A percentile compares a stretch with the other conserved stretches of the same genome.
Evolutionary conservation across 2,888 invertebrate genomes (phyloP).

Genomic region (Malthinus flaveolus): DNA sequence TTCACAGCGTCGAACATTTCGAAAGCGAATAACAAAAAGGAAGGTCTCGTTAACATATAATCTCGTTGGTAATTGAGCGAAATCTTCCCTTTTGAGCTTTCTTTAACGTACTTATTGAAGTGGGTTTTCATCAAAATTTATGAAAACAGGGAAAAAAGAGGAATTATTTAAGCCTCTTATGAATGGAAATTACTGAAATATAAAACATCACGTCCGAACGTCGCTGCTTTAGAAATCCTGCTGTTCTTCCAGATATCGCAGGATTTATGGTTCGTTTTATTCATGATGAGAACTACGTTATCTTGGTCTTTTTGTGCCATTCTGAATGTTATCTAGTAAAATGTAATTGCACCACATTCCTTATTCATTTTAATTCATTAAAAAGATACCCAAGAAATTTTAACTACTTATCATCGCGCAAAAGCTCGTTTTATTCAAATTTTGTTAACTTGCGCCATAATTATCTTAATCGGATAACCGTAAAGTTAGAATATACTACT

Average conservation of each 20-base stretch:
- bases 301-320: conserved; percentile 25
- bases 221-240: conserved; percentile 23
- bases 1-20: conserved; percentile 13
- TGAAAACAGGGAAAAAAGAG: background rate
- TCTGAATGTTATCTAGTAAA: conserved; percentile 26
- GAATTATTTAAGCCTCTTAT: background rate
- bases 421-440: too few species aligned
- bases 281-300: conserved; percentile 23
- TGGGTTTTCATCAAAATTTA: conserved; percentile 1
- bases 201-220: conserved; percentile 21
- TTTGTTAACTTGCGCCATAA: background rate
- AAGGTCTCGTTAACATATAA: conserved; percentile 10
- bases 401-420: too few species aligned
- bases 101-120: conserved; percentile 2
- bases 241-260: conserved; percentile 26
- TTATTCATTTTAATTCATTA: conserved; percentile 36
- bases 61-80: conserved; percentile 9
- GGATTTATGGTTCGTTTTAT: conserved; percentile 25
- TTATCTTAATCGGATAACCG: too few species aligned
- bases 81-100: conserved; percentile 2
- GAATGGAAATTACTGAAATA: conserved; percentile 3
- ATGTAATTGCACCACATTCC: conserved; percentile 29
- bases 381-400: conserved; percentile 28
- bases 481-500: too few species aligned
- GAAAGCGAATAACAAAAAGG: conserved; percentile 11